These are phyloP conservation scores for Galago senegalensis DNA, from an alignment of 2,797 vertebrate species.

Conservation along the genomic window DNA sequence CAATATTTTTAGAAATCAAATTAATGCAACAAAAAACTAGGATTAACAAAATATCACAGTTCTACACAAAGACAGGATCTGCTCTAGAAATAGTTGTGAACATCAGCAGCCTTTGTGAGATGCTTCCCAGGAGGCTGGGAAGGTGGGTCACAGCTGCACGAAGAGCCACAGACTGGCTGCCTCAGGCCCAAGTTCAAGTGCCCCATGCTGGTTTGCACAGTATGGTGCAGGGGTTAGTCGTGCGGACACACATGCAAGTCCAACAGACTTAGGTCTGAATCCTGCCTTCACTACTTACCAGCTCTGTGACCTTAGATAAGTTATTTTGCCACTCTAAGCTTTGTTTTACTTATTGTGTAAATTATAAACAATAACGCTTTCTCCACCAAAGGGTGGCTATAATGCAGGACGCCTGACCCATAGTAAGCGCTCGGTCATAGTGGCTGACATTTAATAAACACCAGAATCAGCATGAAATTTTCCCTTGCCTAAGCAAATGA, in stretches of 20 bases:
- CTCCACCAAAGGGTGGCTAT: not conserved
- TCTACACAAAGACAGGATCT: not conserved
- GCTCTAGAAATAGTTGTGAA: not conserved
- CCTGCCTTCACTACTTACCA: not conserved
- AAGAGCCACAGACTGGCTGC: not conserved
- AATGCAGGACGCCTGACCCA: not conserved
- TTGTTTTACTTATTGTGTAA: not conserved
- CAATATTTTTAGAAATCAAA: not conserved
- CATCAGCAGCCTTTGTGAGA: not conserved
- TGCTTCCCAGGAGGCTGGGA: not conserved
- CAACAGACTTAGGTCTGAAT: not conserved
- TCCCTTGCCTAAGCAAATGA: not conserved
- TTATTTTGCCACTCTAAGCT: not conserved
- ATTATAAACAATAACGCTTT: no score
- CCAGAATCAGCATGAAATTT: not conserved
- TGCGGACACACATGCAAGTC: fast-evolving
- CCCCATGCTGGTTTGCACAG: fast-evolving
- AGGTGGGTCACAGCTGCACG: fast-evolving
- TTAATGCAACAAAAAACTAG: not conserved
- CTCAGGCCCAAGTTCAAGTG: not conserved
- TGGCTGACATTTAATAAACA: not conserved
- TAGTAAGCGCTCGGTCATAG: fast-evolving
- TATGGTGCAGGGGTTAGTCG: no score
- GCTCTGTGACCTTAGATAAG: not conserved
- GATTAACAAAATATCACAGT: not conserved